phyloP scores from a whole-genome alignment of 2,888 invertebrate species.

The Mongoloraphidia duomilia region DNA sequence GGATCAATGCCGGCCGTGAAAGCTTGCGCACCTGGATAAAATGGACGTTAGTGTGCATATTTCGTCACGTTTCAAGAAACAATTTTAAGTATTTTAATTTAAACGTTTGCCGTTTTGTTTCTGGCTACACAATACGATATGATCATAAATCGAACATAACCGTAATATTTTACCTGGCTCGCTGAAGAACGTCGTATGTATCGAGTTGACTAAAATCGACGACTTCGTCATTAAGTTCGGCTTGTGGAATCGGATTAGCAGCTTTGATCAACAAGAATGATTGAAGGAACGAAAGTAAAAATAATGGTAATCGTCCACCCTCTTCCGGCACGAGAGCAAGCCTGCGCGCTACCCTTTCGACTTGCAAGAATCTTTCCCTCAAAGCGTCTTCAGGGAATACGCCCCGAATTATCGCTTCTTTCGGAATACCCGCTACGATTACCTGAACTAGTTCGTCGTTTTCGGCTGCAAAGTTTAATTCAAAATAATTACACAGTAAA shows the following conservation, averaged over 20 bases:
- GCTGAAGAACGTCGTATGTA: constrained; percentile 78
- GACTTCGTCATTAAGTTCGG: constrained; percentile 57
- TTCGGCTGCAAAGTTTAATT: constrained; percentile 32
- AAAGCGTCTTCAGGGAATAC: constrained; percentile 80
- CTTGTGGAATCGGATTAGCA: constrained; percentile 51
- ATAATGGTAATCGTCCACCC: constrained; percentile 72
- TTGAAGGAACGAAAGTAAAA: constrained; percentile 78
- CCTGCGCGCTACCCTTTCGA: constrained; percentile 65
- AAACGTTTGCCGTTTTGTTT: too few species aligned
- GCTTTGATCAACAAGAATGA: constrained; percentile 64
- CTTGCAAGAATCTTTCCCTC: constrained; percentile 67
- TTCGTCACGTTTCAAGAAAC: too few species aligned
- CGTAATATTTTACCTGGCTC: constrained; percentile 53
- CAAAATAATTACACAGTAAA: too few species aligned
- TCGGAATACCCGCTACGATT: constrained; percentile 63
- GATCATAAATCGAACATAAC: too few species aligned
- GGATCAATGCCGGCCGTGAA: too few species aligned
- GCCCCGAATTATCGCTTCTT: constrained; percentile 61
- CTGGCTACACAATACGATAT: too few species aligned
- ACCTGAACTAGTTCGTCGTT: constrained; percentile 68
- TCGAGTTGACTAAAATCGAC: constrained; percentile 59
- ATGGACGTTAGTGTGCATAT: too few species aligned
- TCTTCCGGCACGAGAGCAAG: constrained; percentile 77
- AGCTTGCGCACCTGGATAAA: too few species aligned
- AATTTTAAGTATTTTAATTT: too few species aligned